phyloP scores from a whole-genome alignment of 2,888 invertebrate species.

The Eupeodes luniger region DNA sequence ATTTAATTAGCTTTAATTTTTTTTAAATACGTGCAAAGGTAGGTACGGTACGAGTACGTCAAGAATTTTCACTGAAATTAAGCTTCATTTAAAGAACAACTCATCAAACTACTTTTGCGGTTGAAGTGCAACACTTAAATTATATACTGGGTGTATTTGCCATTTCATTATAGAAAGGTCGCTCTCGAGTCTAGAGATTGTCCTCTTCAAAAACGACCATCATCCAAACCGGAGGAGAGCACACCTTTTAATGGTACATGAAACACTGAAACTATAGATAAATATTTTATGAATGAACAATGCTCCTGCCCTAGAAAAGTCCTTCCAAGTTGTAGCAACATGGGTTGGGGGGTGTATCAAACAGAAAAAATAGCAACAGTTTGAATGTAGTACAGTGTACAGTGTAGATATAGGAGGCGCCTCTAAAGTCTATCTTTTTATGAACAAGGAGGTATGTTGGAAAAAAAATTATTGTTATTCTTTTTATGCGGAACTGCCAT shows the following conservation, averaged over 20 bases:
- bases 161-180: background rate
- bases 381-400: background rate
- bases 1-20: slow-evolving; percentile 16
- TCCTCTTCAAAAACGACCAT: background rate
- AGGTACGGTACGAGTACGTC: background rate
- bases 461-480: slow-evolving; percentile 8
- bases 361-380: background rate
- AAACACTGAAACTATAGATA: slow-evolving; percentile 2
- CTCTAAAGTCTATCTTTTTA: no score
- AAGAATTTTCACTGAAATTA: slow-evolving; percentile 7
- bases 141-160: background rate
- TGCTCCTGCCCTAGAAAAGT: slow-evolving; percentile 18
- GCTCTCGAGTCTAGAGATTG: slow-evolving; percentile 9
- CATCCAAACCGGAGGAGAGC: background rate
- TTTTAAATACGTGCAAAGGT: no score
- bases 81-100: slow-evolving; percentile 2
- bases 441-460: background rate
- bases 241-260: background rate
- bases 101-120: background rate
- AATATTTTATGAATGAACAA: slow-evolving; percentile 26
- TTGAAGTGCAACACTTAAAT: slow-evolving; percentile 19
- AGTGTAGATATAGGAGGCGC: background rate
- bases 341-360: no score
- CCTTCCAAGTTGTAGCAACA: background rate
- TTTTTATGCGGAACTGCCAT: slow-evolving; percentile 1